Evolutionary conservation across 2,888 invertebrate genomes (phyloP), one percentile per base, ranked within the genome.

Genomic region (Morpho helenor): DNA sequence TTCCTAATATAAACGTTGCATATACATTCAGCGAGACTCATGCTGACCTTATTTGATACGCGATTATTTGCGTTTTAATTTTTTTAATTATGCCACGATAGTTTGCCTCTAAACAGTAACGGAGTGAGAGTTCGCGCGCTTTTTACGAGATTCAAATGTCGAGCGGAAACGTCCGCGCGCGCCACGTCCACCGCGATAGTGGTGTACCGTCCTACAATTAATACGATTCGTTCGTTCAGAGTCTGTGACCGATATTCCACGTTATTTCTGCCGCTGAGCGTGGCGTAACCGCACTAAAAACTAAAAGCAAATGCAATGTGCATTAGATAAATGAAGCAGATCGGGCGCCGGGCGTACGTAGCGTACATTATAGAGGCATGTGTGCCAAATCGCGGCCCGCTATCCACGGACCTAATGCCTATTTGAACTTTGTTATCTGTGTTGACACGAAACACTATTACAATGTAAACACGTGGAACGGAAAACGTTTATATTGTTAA

Each of bases 221-320:
- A 87, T 82, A 77, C 76, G 77, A 80, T 78, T 81, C 81, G 81
- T 79, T 82, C 84, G 76, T 77, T 80, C 79, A 71, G 83, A 79
- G 82, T 82, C 84, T 75, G 76, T 90, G 90, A 88, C 90, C 90
- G 90, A 90, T 89, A 89, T 90, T 87, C 84, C 70, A 79, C 84
- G 87, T 87, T 89, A 90, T 89, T 89, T 88, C 87, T 84, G 89
- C 83, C 82, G 72, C 73, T 75, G 74, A 74, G 76, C 80, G 76
- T 88, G 87, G 86, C 87, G 88, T 84, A 87, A 89, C 85, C 76
- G 77, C 73, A 83, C 79, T 84, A 82, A 80, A 79, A 81, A 82
- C 87, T 85, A 82, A 85, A 85, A 84, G 86, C 84, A 82, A 87
- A 80, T 82, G 85, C 81, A 80, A 77, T 75, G 77, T 84, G 85